Percentiles rank a stretch among this genome's conserved stretches.
Conservation (phyloP, 2,113 vertebrate species). For the Calyptomena viridis region DNA sequence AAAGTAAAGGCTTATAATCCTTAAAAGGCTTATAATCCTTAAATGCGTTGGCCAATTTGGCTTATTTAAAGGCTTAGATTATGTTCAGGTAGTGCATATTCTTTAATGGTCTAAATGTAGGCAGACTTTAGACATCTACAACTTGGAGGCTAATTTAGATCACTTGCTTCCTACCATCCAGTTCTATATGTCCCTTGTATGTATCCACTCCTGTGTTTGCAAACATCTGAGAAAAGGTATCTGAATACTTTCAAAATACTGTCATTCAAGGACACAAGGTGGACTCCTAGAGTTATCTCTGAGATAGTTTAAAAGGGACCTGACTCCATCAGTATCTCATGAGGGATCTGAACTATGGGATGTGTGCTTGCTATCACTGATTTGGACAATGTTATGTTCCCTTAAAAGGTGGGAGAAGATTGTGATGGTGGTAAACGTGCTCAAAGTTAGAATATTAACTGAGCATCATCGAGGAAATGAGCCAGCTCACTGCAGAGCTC, state of each 20-base stretch:
- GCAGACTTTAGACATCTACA: background rate
- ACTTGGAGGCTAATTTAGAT: background rate
- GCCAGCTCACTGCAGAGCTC: background rate
- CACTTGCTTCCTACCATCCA: background rate
- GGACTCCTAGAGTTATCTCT: background rate
- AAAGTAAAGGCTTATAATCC: background rate
- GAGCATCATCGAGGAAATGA: background rate
- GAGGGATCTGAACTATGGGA: background rate
- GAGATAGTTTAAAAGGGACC: background rate
- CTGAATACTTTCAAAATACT: background rate
- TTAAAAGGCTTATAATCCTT: background rate
- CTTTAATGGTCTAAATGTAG: background rate
- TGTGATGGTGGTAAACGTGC: background rate
- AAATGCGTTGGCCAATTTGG: background rate
- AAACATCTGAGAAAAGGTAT: background rate
- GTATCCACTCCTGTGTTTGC: background rate
- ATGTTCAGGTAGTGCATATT: background rate
- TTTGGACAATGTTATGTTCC: background rate
- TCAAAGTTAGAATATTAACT: background rate
- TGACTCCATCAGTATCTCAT: background rate
- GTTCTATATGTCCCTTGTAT: background rate
- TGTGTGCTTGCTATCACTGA: background rate
- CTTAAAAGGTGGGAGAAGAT: background rate
- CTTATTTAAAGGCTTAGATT: background rate
- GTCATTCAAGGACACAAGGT: background rate